Evolutionary conservation across 2,797 vertebrate genomes (phyloP), one percentile per base, ranked within the genome.

Genomic region (Cuculus canorus): DNA sequence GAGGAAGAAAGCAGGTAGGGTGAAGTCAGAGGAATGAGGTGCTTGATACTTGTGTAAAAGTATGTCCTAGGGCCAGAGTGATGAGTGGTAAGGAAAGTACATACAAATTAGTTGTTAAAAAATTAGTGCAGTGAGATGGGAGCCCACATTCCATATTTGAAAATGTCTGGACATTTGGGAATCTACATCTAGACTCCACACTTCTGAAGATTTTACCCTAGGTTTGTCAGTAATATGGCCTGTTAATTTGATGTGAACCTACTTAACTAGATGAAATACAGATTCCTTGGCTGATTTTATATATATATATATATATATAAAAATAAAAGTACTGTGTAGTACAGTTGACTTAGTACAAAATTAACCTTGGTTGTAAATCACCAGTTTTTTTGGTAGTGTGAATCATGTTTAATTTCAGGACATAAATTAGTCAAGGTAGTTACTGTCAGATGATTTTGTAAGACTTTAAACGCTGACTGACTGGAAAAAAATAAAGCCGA

Each of bases 391-490:
- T 17, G 28, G 35, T 65, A n/a, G 4, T 53, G 32, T 71, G n/a
- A 82, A 88, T 80, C 10, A 66, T 54, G 65, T 65, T 59, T 61
- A 73, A 69, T 77, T 70, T 72, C 37, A 73, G 52, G 28, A 88
- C 73, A 65, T 59, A 90, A 72, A 78, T 88, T 79, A 61, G 33
- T 71, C 50, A 72, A 75, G 14, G 52, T 73, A 65, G 56, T 61
- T 47, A 41, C 41, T 65, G 23, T 77, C 37, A 77, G 50, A 69
- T 80, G 30, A 80, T 91, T 72, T 77, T 47, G 66, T 85, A 87
- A 57, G 41, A 41, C 8, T 50, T 90, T 76, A 21, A 27, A 47
- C 39, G n/a, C 13, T 81, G 72, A 83, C 50, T 41, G 43, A 27
- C 50, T 79, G n/a, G 35, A 71, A 57, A 87, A 5, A 83, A 65